Conservation (phyloP, 2,888 invertebrate species). For the Chironomus riparius region DNA sequence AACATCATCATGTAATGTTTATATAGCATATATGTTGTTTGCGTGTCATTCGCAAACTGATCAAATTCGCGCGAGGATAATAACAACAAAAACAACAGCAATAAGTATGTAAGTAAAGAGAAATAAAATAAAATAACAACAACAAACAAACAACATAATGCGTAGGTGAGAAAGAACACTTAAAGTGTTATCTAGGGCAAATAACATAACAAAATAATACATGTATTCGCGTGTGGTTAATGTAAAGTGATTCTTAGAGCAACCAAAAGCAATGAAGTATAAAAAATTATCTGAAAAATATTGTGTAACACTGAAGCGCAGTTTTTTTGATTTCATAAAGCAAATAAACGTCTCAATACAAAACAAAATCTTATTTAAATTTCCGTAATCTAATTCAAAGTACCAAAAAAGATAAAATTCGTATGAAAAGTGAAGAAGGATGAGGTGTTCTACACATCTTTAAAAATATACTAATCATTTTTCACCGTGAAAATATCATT, state of each 20-base stretch:
- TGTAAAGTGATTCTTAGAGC: neutral
- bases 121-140: neutral
- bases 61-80: neutral
- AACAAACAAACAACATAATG: neutral
- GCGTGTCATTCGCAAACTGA: neutral
- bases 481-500: slow-evolving; percentile 19
- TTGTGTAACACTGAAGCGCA: too few relatives aligned
- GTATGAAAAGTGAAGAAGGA: too few relatives aligned
- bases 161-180: slow-evolving; percentile 1
- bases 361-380: too few relatives aligned
- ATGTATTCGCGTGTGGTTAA: neutral
- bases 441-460: too few relatives aligned
- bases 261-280: too few relatives aligned
- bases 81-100: neutral
- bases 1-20: neutral
- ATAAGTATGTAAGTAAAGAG: neutral
- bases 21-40: neutral
- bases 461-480: slow-evolving; percentile 15
- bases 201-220: neutral
- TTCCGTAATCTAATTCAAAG: too few relatives aligned
- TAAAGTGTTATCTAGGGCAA: neutral
- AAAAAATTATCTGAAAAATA: too few relatives aligned
- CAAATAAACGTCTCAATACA: too few relatives aligned
- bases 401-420: too few relatives aligned
- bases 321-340: too few relatives aligned